Conservation (phyloP, 2,797 vertebrate species). For the Loriculus beryllinus region DNA sequence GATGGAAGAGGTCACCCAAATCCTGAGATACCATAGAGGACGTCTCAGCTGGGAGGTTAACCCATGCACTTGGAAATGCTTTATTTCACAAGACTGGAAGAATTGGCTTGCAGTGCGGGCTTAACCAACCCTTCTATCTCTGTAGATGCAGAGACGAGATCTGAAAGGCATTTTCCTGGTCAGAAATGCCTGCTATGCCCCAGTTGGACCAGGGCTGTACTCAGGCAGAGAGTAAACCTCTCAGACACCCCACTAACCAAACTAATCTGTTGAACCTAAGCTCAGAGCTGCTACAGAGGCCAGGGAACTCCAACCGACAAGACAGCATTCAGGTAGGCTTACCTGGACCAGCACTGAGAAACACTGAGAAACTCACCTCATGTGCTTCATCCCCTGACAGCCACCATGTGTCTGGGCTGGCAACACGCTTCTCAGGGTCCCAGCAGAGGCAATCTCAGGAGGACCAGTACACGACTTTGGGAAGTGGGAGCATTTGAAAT, state of each 20-base stretch:
- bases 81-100: not conserved
- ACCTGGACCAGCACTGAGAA: not conserved
- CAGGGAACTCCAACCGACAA: not conserved
- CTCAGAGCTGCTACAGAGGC: not conserved
- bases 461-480: not conserved
- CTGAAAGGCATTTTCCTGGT: not conserved
- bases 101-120: not conserved
- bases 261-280: not conserved
- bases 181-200: not conserved
- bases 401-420: not conserved
- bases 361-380: rapidly evolving
- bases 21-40: not conserved
- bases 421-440: rapidly evolving
- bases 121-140: not conserved
- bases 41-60: not conserved
- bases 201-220: not conserved
- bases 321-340: not conserved
- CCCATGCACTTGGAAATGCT: not conserved
- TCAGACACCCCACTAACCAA: not conserved
- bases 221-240: not conserved
- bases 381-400: not conserved
- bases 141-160: not conserved
- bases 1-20: not conserved
- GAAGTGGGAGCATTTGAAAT: not conserved
- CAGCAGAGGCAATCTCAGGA: not conserved